Evolutionary conservation across 2,888 invertebrate species (phyloP), one percentile per base, ranked within the genome.

Genomic region (Monochamus alternatus): DNA sequence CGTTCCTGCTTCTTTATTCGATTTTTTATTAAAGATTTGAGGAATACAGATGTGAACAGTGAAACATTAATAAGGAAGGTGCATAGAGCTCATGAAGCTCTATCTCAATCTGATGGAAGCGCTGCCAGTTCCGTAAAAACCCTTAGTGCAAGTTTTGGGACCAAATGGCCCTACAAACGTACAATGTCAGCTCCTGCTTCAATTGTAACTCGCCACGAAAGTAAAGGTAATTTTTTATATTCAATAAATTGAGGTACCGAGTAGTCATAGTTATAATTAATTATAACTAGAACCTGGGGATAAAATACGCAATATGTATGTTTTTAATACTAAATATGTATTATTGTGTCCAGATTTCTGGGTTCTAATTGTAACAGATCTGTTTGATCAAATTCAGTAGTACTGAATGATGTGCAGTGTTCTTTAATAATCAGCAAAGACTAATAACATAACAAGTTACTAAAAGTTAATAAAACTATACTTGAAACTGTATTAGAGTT

Each of bases 91-190:
- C 94, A 97, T 75, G 97, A 97, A 87, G 97, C 98, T 0, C 90
- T 97, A 14, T 94, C 93, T 70, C 94, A 94, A 84, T 93, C 94
- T 0, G 94, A 94, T 79, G 93, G 93, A 22, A 92, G 92, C 75
- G 91, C 91, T 3, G 82, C 90, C 43, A 91, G 90, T 79, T 90
- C 91, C 1, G 90, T 94, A 81, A 94, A 95, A 89, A 95, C 97
- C 0, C 90, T 97, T 70, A 96, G 95, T 86, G 95, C 96, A 38
- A 96, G 97, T 83, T 94, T 97, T 85, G 96, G 96, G 73, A 94
- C 95, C 64, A 98, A 98, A 90, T 97, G 97, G 94, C 97, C 98
- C 0, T 98, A 98, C 89, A 97, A 98, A 89, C 90, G 98, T 77
- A 97, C 97, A 65, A 96, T 97, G 92, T 97, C 97, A 5, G 97